These are phyloP conservation scores for Rhinoderma darwinii DNA, from an alignment of 2,113 vertebrate species.

Conservation along the genomic window DNA sequence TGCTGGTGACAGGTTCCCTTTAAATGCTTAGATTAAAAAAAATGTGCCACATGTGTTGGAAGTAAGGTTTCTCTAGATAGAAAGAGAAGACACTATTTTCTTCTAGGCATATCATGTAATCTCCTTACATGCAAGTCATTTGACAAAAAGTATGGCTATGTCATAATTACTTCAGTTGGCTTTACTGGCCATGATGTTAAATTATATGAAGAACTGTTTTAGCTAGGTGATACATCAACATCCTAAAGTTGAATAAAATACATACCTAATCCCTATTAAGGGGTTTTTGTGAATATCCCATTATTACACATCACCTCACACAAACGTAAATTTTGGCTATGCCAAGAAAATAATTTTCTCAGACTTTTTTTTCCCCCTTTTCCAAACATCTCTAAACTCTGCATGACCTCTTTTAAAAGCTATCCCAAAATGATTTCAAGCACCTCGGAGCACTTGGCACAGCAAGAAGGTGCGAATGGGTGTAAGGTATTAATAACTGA, in stretches of 20 bases:
- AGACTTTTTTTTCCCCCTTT: conserved; percentile 64
- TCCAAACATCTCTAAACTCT: conserved; percentile 79
- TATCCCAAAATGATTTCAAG: conserved; percentile 67
- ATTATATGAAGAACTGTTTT: conserved; percentile 12
- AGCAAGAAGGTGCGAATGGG: conserved; percentile 62
- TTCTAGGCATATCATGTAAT: neutral
- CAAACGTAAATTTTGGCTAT: conserved; percentile 42
- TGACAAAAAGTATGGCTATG: neutral
- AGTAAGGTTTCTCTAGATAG: neutral
- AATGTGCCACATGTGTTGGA: neutral
- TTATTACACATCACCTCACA: conserved; percentile 8
- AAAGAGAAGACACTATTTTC: neutral
- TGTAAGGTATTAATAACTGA: conserved; percentile 57
- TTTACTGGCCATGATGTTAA: neutral
- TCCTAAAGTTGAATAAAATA: neutral
- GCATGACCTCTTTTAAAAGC: conserved; percentile 72
- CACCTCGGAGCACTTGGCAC: conserved; percentile 64
- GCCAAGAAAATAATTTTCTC: conserved; percentile 61
- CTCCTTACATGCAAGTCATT: neutral
- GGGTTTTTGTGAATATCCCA: neutral
- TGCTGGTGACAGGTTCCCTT: too few species aligned
- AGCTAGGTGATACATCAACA: conserved; percentile 8
- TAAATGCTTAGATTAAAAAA: neutral
- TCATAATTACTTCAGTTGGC: neutral
- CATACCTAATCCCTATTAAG: conserved; percentile 27